These are phyloP conservation scores for Mycetomoellerius zeteki DNA, from an alignment of 1,140 invertebrate genomes.

Conservation along the genomic window DNA sequence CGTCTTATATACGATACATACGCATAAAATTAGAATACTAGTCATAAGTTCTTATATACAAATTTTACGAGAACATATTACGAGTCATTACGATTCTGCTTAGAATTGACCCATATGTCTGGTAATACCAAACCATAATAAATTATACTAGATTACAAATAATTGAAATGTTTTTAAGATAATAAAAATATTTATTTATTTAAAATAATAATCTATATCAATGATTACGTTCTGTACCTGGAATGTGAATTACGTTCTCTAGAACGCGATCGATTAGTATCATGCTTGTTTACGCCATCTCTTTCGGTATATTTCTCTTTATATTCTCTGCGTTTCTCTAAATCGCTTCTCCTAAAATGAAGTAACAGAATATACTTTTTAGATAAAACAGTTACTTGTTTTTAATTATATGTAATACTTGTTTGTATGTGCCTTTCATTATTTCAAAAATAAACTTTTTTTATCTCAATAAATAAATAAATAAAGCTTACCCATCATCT, in stretches of 20 bases:
- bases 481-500: slow-evolving; percentile 57
- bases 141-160: neutral
- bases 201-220: neutral
- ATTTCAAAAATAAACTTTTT: neutral
- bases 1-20: too few species aligned
- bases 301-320: slow-evolving; percentile 39
- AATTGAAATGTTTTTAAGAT: neutral
- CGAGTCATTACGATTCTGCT: too few species aligned
- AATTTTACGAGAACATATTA: too few species aligned
- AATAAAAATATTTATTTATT: slow-evolving; percentile 4
- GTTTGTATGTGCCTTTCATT: neutral
- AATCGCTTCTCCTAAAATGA: slow-evolving; percentile 20
- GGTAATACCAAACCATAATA: neutral
- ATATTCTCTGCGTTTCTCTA: slow-evolving; percentile 32
- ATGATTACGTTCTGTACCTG: slow-evolving; percentile 39
- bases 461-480: neutral
- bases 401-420: slow-evolving; percentile 7
- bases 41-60: too few species aligned
- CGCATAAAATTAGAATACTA: too few species aligned
- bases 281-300: slow-evolving; percentile 22
- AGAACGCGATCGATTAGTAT: slow-evolving; percentile 58
- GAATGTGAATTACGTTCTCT: slow-evolving; percentile 50
- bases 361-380: neutral
- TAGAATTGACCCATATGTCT: too few species aligned
- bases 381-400: neutral